A percentile compares a stretch with the other conserved stretches of the same genome.
phyloP scores from a whole-genome alignment of 2,113 vertebrate genomes.

The Himantopus leucocephalus region DNA sequence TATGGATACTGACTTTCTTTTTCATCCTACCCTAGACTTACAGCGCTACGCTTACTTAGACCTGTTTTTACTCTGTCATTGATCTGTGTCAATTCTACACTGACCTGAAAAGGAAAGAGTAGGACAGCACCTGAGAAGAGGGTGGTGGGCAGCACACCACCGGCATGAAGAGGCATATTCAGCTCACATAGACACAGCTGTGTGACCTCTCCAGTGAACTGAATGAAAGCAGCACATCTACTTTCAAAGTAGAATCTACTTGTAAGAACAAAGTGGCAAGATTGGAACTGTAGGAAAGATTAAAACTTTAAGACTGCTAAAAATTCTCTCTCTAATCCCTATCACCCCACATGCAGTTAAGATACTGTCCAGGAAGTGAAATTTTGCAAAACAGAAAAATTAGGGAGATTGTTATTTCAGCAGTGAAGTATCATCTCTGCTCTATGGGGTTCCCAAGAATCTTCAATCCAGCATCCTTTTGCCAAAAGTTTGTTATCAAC shows the following conservation, averaged over 20 bases:
- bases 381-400: not conserved
- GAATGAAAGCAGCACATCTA: not conserved
- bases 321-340: not conserved
- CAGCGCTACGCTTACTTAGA: not conserved
- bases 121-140: not conserved
- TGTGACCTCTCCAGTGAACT: not conserved
- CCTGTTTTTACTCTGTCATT: not conserved
- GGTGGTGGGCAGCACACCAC: not conserved
- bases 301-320: not conserved
- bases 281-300: not conserved
- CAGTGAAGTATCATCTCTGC: not conserved
- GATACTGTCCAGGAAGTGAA: not conserved
- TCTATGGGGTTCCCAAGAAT: not conserved
- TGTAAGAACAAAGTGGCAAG: not conserved
- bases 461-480: not conserved
- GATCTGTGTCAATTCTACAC: not conserved
- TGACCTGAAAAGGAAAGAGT: not conserved
- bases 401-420: not conserved
- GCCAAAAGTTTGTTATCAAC: not conserved
- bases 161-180: not conserved
- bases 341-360: accelerated
- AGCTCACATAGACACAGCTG: not conserved
- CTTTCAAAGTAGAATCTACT: not conserved
- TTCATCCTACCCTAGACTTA: not conserved
- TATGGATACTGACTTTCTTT: too few species aligned